These are phyloP conservation scores for Cotesia congregata DNA, from an alignment of 2,888 invertebrate species.

Conservation along the genomic window DNA sequence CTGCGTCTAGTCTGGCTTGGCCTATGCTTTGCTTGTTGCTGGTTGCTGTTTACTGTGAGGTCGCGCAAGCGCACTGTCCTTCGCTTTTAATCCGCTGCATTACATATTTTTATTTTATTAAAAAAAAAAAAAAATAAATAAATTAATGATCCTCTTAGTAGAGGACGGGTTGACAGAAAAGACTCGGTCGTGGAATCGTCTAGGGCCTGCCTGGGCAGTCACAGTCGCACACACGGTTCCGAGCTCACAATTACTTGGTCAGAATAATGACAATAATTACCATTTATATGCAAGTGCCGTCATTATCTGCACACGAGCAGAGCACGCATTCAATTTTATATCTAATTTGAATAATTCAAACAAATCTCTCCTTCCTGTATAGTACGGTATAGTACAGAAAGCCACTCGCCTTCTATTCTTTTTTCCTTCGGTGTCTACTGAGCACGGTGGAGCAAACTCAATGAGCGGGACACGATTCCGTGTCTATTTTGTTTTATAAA, in stretches of 20 bases:
- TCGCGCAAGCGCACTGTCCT: slow-evolving; percentile 45
- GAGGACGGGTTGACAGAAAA: too few relatives aligned
- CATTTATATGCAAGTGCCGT: slow-evolving; percentile 70
- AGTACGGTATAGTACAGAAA: too few relatives aligned
- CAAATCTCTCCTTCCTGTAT: slow-evolving; percentile 69
- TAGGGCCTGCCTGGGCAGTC: not conserved
- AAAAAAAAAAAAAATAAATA: too few relatives aligned
- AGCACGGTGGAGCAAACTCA: too few relatives aligned
- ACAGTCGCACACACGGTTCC: slow-evolving; percentile 43
- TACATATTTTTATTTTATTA: too few relatives aligned
- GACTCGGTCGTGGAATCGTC: not conserved
- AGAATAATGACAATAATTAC: slow-evolving; percentile 70
- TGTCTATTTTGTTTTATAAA: too few relatives aligned
- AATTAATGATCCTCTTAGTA: too few relatives aligned
- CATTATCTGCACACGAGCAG: slow-evolving; percentile 70
- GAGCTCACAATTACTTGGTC: slow-evolving; percentile 66
- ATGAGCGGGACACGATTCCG: too few relatives aligned
- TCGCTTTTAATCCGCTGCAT: too few relatives aligned
- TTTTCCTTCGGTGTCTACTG: slow-evolving; percentile 45
- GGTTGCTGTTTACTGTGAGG: slow-evolving; percentile 36
- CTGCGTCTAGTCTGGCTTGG: slow-evolving; percentile 13
- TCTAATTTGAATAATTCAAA: slow-evolving; percentile 70
- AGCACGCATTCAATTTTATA: slow-evolving; percentile 70
- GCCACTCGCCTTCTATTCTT: slow-evolving; percentile 62
- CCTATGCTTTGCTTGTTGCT: too few relatives aligned